A percentile compares a stretch with the other conserved stretches of the same genome.
Conservation (phyloP, 1,140 invertebrate genomes). For the Diachasma alloeum region DNA sequence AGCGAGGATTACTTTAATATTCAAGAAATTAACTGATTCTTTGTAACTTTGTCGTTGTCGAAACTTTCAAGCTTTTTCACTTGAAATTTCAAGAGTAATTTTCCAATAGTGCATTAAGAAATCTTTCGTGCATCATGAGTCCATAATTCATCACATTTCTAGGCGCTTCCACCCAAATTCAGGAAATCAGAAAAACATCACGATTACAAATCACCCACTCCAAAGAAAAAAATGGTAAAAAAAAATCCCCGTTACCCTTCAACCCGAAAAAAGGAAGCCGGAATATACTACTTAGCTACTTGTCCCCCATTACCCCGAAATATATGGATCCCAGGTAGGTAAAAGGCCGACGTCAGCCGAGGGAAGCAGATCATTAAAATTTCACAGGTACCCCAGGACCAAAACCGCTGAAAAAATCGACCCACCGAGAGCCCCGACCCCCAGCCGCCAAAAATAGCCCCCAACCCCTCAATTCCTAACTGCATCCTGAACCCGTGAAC, state of each 20-base stretch:
- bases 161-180: too few species aligned
- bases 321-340: constrained; percentile 45
- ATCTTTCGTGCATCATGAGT: too few species aligned
- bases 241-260: background rate
- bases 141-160: too few species aligned
- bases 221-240: background rate
- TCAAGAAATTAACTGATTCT: too few species aligned
- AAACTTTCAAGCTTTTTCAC: too few species aligned
- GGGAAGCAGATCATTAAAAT: constrained; percentile 52
- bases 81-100: too few species aligned
- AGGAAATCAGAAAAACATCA: background rate
- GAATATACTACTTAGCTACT: constrained; percentile 36
- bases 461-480: background rate
- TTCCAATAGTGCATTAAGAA: too few species aligned
- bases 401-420: constrained; percentile 11
- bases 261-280: constrained; percentile 26
- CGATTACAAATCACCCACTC: background rate
- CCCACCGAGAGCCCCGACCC: too few species aligned
- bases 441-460: background rate
- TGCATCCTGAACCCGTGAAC: background rate
- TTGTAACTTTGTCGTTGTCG: too few species aligned
- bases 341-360: constrained; percentile 36
- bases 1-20: too few species aligned
- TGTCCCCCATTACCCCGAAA: constrained; percentile 47
- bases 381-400: constrained; percentile 36